Evolutionary conservation across 2,113 vertebrate genomes (phyloP).

Genomic region (Cathartes aura): DNA sequence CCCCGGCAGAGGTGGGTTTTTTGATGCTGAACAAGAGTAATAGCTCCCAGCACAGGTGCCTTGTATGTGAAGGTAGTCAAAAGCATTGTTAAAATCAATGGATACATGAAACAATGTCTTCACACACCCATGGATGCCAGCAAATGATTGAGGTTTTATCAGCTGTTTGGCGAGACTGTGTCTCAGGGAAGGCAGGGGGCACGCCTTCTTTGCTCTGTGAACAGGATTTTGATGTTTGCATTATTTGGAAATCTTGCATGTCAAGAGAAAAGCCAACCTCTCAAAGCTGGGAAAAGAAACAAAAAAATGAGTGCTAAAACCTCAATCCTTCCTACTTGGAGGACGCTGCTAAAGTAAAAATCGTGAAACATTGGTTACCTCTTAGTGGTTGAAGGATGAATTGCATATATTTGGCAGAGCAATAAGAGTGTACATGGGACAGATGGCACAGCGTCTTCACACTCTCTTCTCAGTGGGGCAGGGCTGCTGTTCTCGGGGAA

Average conservation of each 20-base stretch:
- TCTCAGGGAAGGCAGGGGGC: fast-evolving
- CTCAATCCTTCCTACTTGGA: background rate
- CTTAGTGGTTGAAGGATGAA: background rate
- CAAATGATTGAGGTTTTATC: background rate
- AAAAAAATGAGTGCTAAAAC: background rate
- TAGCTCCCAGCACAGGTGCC: background rate
- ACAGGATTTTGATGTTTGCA: background rate
- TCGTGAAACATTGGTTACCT: background rate
- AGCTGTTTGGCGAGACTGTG: background rate
- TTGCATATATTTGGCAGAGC: background rate
- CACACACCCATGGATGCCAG: background rate
- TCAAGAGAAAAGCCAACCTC: background rate
- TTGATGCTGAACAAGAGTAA: background rate
- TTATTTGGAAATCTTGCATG: background rate
- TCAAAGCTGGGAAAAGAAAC: background rate
- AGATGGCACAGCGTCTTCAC: background rate
- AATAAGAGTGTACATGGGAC: fast-evolving
- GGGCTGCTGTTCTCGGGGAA: background rate
- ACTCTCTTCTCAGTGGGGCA: fast-evolving
- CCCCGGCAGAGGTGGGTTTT: background rate
- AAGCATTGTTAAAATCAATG: background rate
- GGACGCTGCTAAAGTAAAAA: background rate
- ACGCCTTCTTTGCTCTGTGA: background rate
- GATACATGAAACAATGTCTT: background rate
- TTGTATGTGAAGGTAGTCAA: background rate